Conservation (phyloP, 2,888 invertebrate species). For the Dryobota labecula region DNA sequence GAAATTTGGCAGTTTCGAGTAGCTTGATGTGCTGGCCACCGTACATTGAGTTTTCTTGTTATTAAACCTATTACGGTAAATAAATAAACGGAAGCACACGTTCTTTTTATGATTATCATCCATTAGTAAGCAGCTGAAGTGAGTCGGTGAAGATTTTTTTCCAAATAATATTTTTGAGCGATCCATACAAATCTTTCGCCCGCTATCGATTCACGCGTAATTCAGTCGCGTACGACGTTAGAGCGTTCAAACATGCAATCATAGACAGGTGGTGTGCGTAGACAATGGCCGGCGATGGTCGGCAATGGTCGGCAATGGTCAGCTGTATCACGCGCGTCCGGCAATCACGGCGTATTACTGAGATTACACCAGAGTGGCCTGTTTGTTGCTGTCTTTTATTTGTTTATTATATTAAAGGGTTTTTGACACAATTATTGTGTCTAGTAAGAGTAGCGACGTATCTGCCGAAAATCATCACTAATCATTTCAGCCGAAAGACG, state of each 20-base stretch:
- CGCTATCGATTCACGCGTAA: constrained; percentile 78
- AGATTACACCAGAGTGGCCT: constrained; percentile 67
- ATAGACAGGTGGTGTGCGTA: constrained; percentile 68
- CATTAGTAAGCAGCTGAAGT: background rate
- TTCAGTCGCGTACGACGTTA: constrained; percentile 82
- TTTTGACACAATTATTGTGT: constrained; percentile 25
- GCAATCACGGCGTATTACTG: constrained; percentile 65
- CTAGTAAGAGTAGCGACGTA: background rate
- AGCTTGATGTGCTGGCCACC: too few relatives aligned
- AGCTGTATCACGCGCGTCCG: constrained; percentile 68
- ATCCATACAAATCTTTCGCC: constrained; percentile 69
- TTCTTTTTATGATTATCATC: background rate
- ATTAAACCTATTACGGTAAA: too few relatives aligned
- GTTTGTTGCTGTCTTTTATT: constrained; percentile 43
- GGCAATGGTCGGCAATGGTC: constrained; percentile 36
- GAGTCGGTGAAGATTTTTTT: background rate
- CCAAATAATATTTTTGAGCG: background rate
- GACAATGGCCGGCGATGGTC: constrained; percentile 61
- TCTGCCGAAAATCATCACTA: too few relatives aligned
- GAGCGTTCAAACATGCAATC: constrained; percentile 69
- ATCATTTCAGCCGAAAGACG: too few relatives aligned
- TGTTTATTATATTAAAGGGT: constrained; percentile 24
- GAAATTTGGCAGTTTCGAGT: too few relatives aligned
- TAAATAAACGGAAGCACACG: background rate
- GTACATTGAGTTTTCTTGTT: too few relatives aligned